These are phyloP conservation scores for Eudorcas thomsonii DNA, from an alignment of 2,113 vertebrate genomes.

Conservation along the genomic window DNA sequence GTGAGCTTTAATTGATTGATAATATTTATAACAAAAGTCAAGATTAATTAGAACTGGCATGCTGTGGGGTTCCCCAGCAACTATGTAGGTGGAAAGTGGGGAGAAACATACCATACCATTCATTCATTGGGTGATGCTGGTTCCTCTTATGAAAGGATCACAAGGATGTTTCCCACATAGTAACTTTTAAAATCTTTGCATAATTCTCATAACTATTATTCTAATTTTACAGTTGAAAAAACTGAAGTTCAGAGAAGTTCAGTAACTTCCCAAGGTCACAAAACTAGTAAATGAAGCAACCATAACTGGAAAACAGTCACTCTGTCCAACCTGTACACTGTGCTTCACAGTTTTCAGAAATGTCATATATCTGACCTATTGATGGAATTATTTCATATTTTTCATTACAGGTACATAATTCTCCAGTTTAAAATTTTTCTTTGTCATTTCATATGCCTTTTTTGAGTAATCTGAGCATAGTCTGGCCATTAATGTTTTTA, in stretches of 20 bases:
- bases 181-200: not conserved
- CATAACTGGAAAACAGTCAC: not conserved
- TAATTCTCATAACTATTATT: not conserved
- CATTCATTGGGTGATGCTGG: not conserved
- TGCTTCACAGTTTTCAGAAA: not conserved
- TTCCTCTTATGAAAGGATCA: not conserved
- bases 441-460: not conserved
- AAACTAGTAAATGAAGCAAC: not conserved
- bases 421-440: not conserved
- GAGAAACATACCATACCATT: not conserved
- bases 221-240: not conserved
- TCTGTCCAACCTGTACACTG: not conserved
- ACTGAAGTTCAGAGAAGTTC: not conserved
- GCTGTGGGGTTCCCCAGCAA: not conserved
- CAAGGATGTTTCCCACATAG: not conserved
- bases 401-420: not conserved
- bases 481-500: not conserved
- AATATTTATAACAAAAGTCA: not conserved
- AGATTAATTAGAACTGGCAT: not conserved
- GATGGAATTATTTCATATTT: not conserved
- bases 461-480: not conserved
- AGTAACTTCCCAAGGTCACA: not conserved
- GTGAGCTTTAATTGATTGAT: not conserved
- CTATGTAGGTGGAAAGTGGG: not conserved
- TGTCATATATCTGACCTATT: not conserved